phyloP scores from a whole-genome alignment of 2,113 vertebrate genomes.

The Caranx ignobilis region DNA sequence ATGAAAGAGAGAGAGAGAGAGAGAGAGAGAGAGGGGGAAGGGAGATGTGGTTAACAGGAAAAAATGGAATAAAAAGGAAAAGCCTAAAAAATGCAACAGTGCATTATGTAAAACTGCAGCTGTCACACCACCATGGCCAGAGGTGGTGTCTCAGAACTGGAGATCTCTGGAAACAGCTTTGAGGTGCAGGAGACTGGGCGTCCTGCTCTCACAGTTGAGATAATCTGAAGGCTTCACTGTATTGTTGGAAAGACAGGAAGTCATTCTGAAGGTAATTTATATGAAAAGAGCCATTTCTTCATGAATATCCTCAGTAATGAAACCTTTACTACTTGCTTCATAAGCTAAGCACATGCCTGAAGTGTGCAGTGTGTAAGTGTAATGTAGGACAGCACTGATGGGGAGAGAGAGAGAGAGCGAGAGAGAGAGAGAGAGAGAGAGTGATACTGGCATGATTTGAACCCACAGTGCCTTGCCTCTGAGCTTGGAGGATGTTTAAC shows the following conservation, averaged over 20 bases:
- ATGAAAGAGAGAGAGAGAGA: constrained; percentile 45
- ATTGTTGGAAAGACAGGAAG: not conserved
- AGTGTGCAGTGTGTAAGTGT: not conserved
- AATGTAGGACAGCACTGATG: not conserved
- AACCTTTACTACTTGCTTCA: not conserved
- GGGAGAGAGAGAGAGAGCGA: not conserved
- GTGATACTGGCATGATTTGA: not conserved
- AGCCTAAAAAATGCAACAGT: constrained; percentile 33
- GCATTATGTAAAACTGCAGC: constrained; percentile 36
- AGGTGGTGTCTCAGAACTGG: not conserved
- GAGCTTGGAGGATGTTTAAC: not conserved
- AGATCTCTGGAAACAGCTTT: constrained; percentile 21
- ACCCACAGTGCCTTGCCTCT: not conserved
- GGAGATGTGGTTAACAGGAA: constrained; percentile 48
- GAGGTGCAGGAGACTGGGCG: not conserved
- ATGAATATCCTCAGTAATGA: not conserved
- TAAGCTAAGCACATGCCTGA: not conserved
- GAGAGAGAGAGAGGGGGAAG: constrained; percentile 37
- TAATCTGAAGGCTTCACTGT: not conserved
- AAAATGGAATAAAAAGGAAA: constrained; percentile 25
- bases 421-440: not conserved
- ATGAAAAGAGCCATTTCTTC: not conserved
- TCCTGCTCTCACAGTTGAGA: not conserved
- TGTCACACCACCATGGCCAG: not conserved
- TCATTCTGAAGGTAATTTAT: constrained; percentile 2